phyloP scores from a whole-genome alignment of 2,113 vertebrate species.

The Symphodus melops region DNA sequence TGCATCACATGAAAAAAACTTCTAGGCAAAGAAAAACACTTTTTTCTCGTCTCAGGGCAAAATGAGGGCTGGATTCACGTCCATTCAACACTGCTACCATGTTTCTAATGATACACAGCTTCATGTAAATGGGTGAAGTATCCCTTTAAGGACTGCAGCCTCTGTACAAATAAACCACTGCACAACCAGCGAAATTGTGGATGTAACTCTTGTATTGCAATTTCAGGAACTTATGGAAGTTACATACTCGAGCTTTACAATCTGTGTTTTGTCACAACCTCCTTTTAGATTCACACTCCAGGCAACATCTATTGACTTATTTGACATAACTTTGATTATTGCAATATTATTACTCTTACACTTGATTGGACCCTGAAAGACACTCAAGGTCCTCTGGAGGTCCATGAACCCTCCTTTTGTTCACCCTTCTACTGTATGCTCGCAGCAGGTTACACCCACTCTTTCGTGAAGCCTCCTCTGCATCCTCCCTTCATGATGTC shows the following conservation, averaged over 20 bases:
- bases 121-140: no score
- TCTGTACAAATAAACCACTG: no score
- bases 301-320: background rate
- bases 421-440: background rate
- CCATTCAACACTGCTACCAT: no score
- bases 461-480: constrained; percentile 16
- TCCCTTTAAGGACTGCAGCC: no score
- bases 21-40: no score
- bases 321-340: background rate
- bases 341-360: background rate
- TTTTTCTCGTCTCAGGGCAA: no score
- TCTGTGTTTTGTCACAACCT: background rate
- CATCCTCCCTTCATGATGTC: constrained; percentile 45
- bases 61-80: no score
- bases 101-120: no score
- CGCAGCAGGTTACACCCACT: constrained; percentile 55
- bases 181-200: no score
- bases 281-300: background rate
- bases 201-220: no score
- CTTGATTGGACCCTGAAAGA: background rate
- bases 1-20: no score
- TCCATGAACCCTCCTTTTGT: constrained; percentile 42
- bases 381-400: background rate
- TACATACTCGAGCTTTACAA: background rate
- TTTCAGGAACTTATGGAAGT: background rate